Evolutionary conservation across 2,113 vertebrate species (phyloP).

Genomic region (Phalacrocorax carbo): DNA sequence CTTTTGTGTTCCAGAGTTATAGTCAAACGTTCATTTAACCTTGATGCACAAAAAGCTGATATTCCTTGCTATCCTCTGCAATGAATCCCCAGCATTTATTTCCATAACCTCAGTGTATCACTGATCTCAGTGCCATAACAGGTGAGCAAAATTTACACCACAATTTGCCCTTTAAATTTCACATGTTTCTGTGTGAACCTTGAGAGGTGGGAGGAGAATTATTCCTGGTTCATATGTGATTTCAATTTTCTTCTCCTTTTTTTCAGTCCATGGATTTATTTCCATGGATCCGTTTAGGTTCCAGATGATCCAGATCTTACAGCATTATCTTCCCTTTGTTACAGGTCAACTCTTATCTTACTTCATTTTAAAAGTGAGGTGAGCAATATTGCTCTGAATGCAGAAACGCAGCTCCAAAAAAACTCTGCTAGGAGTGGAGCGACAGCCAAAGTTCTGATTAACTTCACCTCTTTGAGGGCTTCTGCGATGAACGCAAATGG

Average conservation of each 20-base stretch:
- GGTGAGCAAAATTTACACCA: not conserved
- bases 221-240: not conserved
- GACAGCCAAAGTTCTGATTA: slow-evolving; percentile 60
- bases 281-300: not conserved
- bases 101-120: not conserved
- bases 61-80: not conserved
- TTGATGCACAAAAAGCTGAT: not conserved
- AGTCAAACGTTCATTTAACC: not conserved
- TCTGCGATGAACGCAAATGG: slow-evolving; percentile 26
- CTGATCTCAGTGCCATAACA: not conserved
- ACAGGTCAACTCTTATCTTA: not conserved
- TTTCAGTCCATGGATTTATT: not conserved
- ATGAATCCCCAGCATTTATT: not conserved
- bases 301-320: not conserved
- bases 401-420: not conserved
- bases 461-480: slow-evolving; percentile 27
- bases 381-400: not conserved
- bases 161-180: not conserved
- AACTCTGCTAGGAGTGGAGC: not conserved
- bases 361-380: not conserved
- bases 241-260: not conserved
- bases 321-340: not conserved
- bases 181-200: not conserved
- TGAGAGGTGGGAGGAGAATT: not conserved
- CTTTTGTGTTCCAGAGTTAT: not conserved